Base-by-base conservation (phyloP, 1,140 invertebrate species). In the Hydropsyche tenuis region DNA sequence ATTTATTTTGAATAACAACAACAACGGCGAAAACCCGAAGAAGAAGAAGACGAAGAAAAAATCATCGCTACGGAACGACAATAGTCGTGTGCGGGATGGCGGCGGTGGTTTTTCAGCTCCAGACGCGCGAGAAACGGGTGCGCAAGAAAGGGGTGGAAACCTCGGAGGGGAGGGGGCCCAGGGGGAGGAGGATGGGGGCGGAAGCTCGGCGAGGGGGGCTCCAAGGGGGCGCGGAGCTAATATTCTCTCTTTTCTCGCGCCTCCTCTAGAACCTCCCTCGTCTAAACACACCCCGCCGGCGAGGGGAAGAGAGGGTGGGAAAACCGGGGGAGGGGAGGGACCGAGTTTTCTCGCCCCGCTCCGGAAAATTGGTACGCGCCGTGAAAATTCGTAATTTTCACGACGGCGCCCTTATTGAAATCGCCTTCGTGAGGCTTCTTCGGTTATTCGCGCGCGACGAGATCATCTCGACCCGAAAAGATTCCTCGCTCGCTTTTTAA, bases 321-420 rank as follows among this genome's bases (percentile, higher is more conserved):
- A 18, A n/a, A n/a, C n/a, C 9, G 30, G 30, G 30, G 30, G 30
- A 4, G 30, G 3, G 9, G 9, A 37, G 22, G n/a, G 22, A 11
- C 14, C 43, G 22, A 18, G 30, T 11, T 25, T 51, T 60, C 25
- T 25, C 51, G 46, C 45, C 60, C 30, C 63, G 62, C 37, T 62
- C 66, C 30, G 70, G 70, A 75, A 70, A 70, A 75, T 75, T 75
- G 74, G 70, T 75, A 9, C 30, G 30, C 30, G 51, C 74, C 74
- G 71, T 75, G 74, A 56, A 75, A 75, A 72, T 75, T 75, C 74
- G 74, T 75, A 75, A 75, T 75, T 75, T 75, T 75, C 74, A 65
- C 74, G 74, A 75, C 71, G 65, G 74, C 14, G 51, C 16, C 51
- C 73, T 75, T 73, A 75, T 75, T 75, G 74, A 75, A 75, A 75